Base-by-base conservation (phyloP, 2,797 vertebrate species). In the Sebastes vulpes region DNA sequence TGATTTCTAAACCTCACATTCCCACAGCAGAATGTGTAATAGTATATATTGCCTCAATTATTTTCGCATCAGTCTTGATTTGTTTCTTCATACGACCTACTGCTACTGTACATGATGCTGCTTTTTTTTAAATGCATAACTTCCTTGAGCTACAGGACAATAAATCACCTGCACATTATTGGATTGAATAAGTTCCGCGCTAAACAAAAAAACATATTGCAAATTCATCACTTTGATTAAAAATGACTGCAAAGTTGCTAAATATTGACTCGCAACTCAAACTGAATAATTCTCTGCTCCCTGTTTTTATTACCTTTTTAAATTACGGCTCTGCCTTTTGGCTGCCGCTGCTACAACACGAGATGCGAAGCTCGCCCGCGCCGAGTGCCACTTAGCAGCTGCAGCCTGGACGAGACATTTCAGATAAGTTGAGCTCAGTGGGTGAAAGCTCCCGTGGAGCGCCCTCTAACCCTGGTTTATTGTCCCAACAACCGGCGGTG, bases 401-500 rank as follows among this genome's bases (percentile, higher is more conserved):
- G 48, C 74, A 35, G 77, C 42, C 28, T 42, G 12, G n/a, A 60
- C 78, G 76, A 74, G 70, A 87, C 67, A 65, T 82, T 89, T 87
- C 74, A 10, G 67, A 82, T 85, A 78, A 84, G 73, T 59, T 21
- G 69, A 65, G 75, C 78, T 83, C 79, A 31, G 89, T 50, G 70
- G 84, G 79, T 21, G 72, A 81, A 82, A 76, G 81, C 86, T 82
- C 81, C 79, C 6, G 5, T 42, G 14, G 79, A 91, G 80, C 53
- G 16, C 54, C 71, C 16, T 3, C 72, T 76, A 81, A 59, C 10
- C 29, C 56, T 35, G 64, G 25, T 85, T 85, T 89, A 89, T 85
- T 89, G 89, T 89, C 74, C 82, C 57, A 72, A 82, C 82, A 78
- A 90, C 65, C 32, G 18, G 75, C 53, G 50, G 80, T 83, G 84